A percentile compares a stretch with the other conserved stretches of the same genome.
Conservation (phyloP, 2,797 vertebrate species). For the Hozukius guyotensis region DNA sequence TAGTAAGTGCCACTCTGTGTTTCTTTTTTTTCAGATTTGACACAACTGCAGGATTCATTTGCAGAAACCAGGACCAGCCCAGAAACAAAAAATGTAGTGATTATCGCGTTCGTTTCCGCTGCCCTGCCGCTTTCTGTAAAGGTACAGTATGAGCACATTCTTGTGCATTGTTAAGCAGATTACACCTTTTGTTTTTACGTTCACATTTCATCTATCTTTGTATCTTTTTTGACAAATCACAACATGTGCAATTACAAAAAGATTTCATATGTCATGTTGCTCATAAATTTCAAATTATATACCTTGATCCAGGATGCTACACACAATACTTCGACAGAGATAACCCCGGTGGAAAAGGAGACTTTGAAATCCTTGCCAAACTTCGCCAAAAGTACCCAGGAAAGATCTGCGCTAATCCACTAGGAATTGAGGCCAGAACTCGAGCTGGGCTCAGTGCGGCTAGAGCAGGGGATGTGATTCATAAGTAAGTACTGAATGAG, state of each 20-base stretch:
- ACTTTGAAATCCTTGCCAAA: constrained; percentile 35
- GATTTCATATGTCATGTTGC: neutral
- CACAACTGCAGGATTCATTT: neutral
- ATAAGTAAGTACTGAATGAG: constrained; percentile 21
- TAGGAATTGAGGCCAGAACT: constrained; percentile 42
- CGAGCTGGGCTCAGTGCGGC: constrained; percentile 13
- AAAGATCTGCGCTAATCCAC: constrained; percentile 42
- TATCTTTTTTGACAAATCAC: too few relatives aligned
- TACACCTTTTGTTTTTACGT: too few relatives aligned
- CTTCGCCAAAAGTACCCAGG: constrained; percentile 25
- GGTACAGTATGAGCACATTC: too few relatives aligned
- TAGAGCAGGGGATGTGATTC: constrained; percentile 39
- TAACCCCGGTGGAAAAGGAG: constrained; percentile 36
- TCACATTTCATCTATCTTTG: too few relatives aligned
- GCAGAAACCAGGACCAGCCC: neutral
- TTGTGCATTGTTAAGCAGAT: too few relatives aligned
- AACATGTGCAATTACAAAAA: too few relatives aligned
- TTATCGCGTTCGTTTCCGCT: too few relatives aligned
- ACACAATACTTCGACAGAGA: constrained; percentile 54
- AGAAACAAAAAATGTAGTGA: neutral
- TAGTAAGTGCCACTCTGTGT: neutral
- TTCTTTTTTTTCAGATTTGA: neutral
- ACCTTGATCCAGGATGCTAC: constrained; percentile 24
- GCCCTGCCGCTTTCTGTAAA: too few relatives aligned
- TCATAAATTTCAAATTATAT: too few relatives aligned